Conservation (phyloP, 2,113 vertebrate species). For the Ceratotherium simum region DNA sequence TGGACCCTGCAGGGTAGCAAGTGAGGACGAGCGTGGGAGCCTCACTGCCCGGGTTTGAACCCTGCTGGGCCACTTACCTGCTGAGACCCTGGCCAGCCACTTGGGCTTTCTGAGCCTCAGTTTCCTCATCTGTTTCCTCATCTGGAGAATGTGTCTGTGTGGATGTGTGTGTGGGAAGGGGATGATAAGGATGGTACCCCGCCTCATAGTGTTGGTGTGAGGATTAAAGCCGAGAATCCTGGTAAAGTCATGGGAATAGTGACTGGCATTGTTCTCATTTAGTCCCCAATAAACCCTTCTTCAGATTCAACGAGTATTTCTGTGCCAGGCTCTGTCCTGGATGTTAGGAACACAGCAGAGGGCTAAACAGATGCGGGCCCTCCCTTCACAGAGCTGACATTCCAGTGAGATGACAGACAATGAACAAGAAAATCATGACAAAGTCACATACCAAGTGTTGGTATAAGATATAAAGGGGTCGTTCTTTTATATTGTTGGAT, state of each 20-base stretch:
- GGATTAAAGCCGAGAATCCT: not conserved
- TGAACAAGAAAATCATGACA: not conserved
- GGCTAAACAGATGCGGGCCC: not conserved
- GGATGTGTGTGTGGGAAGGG: not conserved
- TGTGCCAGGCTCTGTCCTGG: not conserved
- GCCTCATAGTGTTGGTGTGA: not conserved
- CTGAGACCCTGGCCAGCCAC: not conserved
- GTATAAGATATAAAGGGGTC: not conserved
- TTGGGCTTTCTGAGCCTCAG: not conserved
- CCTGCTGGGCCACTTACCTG: not conserved
- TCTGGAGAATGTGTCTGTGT: not conserved
- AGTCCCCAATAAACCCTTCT: not conserved
- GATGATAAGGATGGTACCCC: rapidly evolving
- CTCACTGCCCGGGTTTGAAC: rapidly evolving
- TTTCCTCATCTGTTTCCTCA: not conserved
- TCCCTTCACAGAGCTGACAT: not conserved
- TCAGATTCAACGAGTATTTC: not conserved
- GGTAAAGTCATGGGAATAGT: rapidly evolving
- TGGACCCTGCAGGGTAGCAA: rapidly evolving
- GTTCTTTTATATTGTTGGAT: not conserved
- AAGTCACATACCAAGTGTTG: not conserved
- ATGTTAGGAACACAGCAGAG: no score
- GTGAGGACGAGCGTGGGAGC: not conserved
- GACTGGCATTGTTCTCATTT: not conserved
- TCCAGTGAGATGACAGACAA: not conserved